These are phyloP conservation scores for Babylonia areolata DNA, from an alignment of 1,140 invertebrate species.

Conservation along the genomic window DNA sequence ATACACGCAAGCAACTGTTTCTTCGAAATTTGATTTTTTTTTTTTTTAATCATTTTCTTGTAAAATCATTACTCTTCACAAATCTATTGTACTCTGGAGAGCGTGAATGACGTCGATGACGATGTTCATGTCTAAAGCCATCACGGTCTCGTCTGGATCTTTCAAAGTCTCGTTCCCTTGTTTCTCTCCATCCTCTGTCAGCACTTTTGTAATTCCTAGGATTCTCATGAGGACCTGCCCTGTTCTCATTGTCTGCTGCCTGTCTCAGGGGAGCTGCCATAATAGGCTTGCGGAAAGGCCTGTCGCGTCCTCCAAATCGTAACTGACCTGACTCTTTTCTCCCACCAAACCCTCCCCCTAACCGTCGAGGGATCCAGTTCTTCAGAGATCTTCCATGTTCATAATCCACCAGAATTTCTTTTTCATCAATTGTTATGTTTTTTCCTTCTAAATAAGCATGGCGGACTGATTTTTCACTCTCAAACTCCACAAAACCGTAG, in stretches of 20 bases:
- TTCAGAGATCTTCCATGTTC: conserved; percentile 80
- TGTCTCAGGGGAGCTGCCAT: not conserved
- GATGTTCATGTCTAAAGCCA: not conserved
- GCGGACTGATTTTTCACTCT: conserved; percentile 80
- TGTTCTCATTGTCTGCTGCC: not conserved
- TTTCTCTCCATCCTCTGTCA: not conserved
- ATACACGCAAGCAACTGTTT: no score
- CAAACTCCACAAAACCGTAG: conserved; percentile 92
- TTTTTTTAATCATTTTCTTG: not conserved
- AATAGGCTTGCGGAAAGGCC: conserved; percentile 80
- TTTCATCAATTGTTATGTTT: conserved; percentile 83
- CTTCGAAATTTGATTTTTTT: no score
- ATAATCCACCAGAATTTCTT: conserved; percentile 78
- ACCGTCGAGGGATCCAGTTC: conserved; percentile 89
- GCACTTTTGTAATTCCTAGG: not conserved
- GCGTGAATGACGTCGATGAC: not conserved
- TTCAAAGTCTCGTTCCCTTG: conserved; percentile 1
- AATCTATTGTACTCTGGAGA: not conserved
- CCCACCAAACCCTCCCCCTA: conserved; percentile 92
- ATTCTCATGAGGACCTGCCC: not conserved
- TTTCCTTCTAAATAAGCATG: conserved; percentile 80
- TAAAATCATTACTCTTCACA: not conserved
- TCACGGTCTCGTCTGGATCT: not conserved
- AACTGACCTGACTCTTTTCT: conserved; percentile 92
- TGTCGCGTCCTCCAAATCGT: conserved; percentile 87